Evolutionary conservation across 2,888 invertebrate species (phyloP).

Genomic region (Lithophane semibrunnea): DNA sequence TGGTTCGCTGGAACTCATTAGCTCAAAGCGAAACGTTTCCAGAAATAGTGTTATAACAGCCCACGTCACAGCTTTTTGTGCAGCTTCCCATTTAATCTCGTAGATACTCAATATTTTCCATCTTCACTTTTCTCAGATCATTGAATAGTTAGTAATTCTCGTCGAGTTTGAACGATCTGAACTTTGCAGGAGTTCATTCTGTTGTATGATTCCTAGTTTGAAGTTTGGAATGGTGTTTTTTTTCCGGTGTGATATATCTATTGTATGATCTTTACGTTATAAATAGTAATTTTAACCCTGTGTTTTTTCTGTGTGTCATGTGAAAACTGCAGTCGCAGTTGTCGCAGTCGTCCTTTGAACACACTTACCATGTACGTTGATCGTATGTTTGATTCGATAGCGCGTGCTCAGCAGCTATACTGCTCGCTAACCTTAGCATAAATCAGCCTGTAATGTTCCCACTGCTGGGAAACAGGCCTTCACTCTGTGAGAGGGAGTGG

Average conservation of each 20-base stretch:
- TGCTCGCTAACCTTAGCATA: no score
- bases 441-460: no score
- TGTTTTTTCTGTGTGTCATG: not conserved
- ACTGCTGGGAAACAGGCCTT: no score
- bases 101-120: constrained; percentile 42
- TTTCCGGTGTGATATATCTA: not conserved
- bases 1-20: constrained; percentile 31
- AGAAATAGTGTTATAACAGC: constrained; percentile 18
- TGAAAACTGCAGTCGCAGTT: not conserved
- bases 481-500: no score
- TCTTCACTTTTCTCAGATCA: constrained; percentile 55
- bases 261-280: not conserved
- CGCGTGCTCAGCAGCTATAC: not conserved
- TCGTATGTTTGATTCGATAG: not conserved
- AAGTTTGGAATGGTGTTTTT: constrained; percentile 5
- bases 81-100: constrained; percentile 34
- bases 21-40: constrained; percentile 13
- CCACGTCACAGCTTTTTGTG: constrained; percentile 18
- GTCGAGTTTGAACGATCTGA: constrained; percentile 33
- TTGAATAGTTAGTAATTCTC: constrained; percentile 61
- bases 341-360: not conserved
- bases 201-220: constrained; percentile 25
- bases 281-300: not conserved
- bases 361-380: not conserved
- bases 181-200: constrained; percentile 34